Conservation (phyloP, 2,113 vertebrate genomes). For the Chionomys nivalis region DNA sequence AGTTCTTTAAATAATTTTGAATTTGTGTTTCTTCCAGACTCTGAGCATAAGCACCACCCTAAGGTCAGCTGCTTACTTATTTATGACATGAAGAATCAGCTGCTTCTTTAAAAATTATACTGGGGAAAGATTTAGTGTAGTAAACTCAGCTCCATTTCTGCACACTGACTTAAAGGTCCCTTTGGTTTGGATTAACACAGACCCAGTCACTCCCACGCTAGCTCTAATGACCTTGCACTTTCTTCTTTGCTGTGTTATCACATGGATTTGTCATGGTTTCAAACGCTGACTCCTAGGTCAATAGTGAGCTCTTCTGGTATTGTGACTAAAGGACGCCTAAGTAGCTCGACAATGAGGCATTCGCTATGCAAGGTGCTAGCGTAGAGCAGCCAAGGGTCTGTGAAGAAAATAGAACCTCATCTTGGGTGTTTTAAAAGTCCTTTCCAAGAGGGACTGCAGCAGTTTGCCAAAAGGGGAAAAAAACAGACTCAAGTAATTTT, state of each 20-base stretch:
- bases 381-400: slow-evolving; percentile 74
- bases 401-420: slow-evolving; percentile 78
- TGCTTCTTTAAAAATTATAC: slow-evolving; percentile 49
- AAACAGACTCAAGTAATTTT: slow-evolving; percentile 75
- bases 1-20: slow-evolving; percentile 14
- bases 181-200: slow-evolving; percentile 15
- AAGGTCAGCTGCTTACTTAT: not conserved
- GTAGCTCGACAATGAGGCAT: slow-evolving; percentile 75
- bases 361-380: slow-evolving; percentile 83
- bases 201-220: not conserved
- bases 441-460: slow-evolving; percentile 81
- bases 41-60: not conserved
- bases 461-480: slow-evolving; percentile 61
- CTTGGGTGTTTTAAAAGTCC: slow-evolving; percentile 79
- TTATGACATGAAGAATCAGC: not conserved
- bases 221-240: slow-evolving; percentile 26
- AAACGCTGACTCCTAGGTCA: slow-evolving; percentile 4
- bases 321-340: slow-evolving; percentile 71
- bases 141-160: not conserved
- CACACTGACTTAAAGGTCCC: slow-evolving; percentile 25
- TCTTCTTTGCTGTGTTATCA: not conserved
- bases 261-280: not conserved
- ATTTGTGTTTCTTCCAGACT: not conserved
- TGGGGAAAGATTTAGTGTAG: not conserved
- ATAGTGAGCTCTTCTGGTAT: slow-evolving; percentile 44